These are phyloP conservation scores for Drosophila mauritiana DNA, from an alignment of 1,140 invertebrate species.

Conservation along the genomic window DNA sequence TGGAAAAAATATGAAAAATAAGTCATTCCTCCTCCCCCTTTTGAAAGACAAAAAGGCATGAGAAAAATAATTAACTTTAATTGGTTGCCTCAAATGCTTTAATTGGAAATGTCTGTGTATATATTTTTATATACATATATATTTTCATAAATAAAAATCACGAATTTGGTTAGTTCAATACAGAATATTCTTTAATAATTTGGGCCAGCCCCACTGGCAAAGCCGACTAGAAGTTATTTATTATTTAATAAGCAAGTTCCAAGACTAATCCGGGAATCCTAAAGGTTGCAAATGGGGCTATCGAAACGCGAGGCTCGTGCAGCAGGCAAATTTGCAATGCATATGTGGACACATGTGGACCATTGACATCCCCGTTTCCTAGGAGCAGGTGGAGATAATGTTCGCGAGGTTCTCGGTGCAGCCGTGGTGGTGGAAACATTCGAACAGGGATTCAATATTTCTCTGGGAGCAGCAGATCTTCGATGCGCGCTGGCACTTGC, in stretches of 20 bases:
- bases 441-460: slow-evolving; percentile 45
- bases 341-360: background rate
- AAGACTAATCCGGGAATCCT: background rate
- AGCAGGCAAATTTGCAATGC: slow-evolving; percentile 1
- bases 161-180: background rate
- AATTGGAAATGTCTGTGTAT: background rate
- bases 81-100: background rate
- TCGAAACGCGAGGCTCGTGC: slow-evolving; percentile 6
- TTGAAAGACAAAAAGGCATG: background rate
- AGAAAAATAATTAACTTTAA: background rate
- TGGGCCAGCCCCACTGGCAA: slow-evolving; percentile 9
- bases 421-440: slow-evolving; percentile 49
- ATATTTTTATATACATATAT: background rate
- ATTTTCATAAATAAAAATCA: background rate
- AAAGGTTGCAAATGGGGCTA: slow-evolving; percentile 14
- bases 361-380: slow-evolving; percentile 24
- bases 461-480: slow-evolving; percentile 39
- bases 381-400: slow-evolving; percentile 59
- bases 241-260: background rate
- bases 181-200: slow-evolving; percentile 18
- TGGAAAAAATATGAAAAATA: background rate
- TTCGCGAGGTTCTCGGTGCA: slow-evolving; percentile 48
- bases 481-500: slow-evolving; percentile 48
- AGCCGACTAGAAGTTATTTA: slow-evolving; percentile 34
- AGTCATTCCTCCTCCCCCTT: background rate